Conservation (phyloP, 2,797 vertebrate species). For the Natrix natrix region DNA sequence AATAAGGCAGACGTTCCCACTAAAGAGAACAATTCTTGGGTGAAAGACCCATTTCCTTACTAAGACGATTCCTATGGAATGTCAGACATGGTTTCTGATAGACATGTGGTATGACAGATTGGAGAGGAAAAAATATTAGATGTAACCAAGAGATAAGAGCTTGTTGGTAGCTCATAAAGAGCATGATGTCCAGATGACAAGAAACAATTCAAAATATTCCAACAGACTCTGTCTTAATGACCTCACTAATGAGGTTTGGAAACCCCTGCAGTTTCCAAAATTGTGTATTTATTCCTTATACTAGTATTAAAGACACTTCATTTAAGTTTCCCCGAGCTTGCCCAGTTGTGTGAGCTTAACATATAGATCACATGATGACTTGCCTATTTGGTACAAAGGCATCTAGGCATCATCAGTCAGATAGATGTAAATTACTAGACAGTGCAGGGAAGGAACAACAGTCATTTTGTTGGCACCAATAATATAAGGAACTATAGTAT, state of each 20-base stretch:
- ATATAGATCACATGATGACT: neutral
- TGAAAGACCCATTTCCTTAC: neutral
- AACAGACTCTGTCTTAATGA: neutral
- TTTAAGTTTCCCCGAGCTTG: neutral
- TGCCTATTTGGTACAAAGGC: neutral
- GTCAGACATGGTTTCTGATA: neutral
- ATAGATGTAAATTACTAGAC: neutral
- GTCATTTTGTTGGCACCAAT: neutral
- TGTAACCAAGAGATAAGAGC: neutral
- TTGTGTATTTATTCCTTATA: neutral
- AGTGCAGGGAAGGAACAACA: neutral
- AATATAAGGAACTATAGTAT: neutral
- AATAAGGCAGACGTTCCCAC: neutral
- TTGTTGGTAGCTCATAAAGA: neutral
- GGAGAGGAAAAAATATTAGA: neutral
- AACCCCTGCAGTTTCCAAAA: neutral
- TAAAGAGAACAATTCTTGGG: neutral
- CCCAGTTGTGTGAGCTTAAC: neutral
- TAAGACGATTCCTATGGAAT: neutral
- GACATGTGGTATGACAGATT: neutral
- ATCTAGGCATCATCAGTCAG: neutral
- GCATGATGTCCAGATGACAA: neutral
- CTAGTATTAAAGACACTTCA: neutral
- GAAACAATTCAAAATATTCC: neutral
- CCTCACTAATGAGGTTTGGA: neutral